Base-by-base conservation (phyloP, 2,888 invertebrate species). In the Axea sp. region DNA sequence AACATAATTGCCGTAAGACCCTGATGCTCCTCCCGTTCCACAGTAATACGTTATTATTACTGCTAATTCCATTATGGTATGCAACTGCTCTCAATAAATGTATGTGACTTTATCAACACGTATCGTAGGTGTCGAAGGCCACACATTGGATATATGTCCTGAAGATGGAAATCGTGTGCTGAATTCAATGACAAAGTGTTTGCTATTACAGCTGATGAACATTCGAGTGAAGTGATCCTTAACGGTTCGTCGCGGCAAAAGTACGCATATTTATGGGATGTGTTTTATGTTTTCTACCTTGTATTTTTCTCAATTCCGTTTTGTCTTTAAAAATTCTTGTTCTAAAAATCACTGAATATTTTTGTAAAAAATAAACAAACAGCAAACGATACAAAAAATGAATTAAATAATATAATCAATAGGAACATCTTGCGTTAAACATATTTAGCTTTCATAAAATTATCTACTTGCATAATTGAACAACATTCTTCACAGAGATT, bases 131-230 rank as follows among this genome's bases (percentile, higher is more conserved):
- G 65, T 65, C 65, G 55, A 7, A 26, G 55, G 65, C 45, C 55
- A 51, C 19, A 8, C 15, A 12, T 37, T n/a, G 49, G 14, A 51
- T 39, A 15, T 24, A 19, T 9, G 53, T 28, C 41, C 19, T 5
- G 12, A 30, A 22, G 53, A 65, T 55, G 45, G 45, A 65, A 65
- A 65, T 55, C 19, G 35, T 47, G 65, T 65, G 55, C 65, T 8
- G 55, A 15, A 55, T 65, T 65, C 30, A 47, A 55, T 47, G 39
- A 47, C 53, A 47, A 47, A 26, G 11, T 35, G 12, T 24, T 37
- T 35, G 12, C 33, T 37, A 14, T 1, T 12, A 8, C 26, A 15
- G 39, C 7, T 39, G 35, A 65, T 65, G 37, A 53, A 65, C 53
- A 51, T 51, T 51, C 28, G 19, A 14, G 26, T 30, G 28, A 35